These are phyloP conservation scores for Pedicia rivosa DNA, from an alignment of 2,888 invertebrate species.

Conservation along the genomic window DNA sequence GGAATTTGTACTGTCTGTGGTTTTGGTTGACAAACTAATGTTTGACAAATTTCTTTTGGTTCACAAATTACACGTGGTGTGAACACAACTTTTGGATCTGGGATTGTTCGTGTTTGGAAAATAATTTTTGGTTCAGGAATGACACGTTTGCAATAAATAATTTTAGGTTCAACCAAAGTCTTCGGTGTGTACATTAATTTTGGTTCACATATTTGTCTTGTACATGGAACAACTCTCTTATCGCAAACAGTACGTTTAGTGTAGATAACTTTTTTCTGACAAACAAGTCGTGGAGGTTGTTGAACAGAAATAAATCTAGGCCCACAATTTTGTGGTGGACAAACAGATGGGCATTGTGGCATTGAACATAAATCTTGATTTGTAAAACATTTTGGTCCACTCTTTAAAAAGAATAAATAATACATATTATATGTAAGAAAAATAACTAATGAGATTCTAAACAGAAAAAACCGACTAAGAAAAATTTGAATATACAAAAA, in stretches of 20 bases:
- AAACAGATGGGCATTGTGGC: conserved; percentile 24
- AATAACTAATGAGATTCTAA: too few species aligned
- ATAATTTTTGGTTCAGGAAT: conserved; percentile 21
- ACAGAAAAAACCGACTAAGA: too few species aligned
- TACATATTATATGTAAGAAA: too few species aligned
- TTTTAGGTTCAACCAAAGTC: conserved; percentile 23
- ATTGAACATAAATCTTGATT: conserved; percentile 22
- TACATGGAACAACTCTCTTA: conserved; percentile 18
- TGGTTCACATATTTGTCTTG: conserved; percentile 23
- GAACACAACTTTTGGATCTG: conserved; percentile 26
- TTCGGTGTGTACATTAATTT: conserved; percentile 24
- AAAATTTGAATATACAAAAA: too few species aligned
- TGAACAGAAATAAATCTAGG: conserved; percentile 26
- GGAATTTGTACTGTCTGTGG: conserved; percentile 25
- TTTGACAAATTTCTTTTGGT: conserved; percentile 25
- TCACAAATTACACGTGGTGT: conserved; percentile 23
- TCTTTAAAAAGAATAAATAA: too few species aligned
- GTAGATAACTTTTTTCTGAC: conserved; percentile 25
- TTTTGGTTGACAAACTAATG: conserved; percentile 25
- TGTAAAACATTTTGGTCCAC: conserved; percentile 23
- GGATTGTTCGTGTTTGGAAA: conserved; percentile 23
- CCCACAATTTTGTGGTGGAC: conserved; percentile 18
- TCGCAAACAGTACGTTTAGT: conserved; percentile 12
- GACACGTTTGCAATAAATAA: conserved; percentile 14
- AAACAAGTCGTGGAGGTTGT: conserved; percentile 24